Percentiles rank a stretch among this genome's conserved stretches.
Evolutionary conservation across 2,888 invertebrate genomes (phyloP).

Genomic region (Acleris laterana): DNA sequence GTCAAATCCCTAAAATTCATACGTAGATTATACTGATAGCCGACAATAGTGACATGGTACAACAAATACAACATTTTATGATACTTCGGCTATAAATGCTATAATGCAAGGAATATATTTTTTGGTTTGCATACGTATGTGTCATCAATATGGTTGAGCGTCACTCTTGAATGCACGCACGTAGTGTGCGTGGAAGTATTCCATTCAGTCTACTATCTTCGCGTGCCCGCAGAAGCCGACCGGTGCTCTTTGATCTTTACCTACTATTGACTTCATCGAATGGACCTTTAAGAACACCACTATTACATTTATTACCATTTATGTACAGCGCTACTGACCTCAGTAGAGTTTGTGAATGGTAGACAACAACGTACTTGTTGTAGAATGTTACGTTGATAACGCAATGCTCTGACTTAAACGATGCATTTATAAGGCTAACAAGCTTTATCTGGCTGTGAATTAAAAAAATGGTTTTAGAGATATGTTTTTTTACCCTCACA

Average conservation of each 20-base stretch:
- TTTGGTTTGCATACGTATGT: constrained; percentile 12
- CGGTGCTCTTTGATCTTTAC: constrained; percentile 57
- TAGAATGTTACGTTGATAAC: constrained; percentile 2
- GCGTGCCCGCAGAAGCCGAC: constrained; percentile 37
- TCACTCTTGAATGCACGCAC: constrained; percentile 43
- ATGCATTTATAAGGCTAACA: background rate
- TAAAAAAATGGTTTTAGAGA: background rate
- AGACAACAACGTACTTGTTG: constrained; percentile 14
- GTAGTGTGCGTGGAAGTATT: constrained; percentile 54
- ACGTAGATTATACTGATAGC: no score
- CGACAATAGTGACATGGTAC: no score
- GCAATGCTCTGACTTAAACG: background rate
- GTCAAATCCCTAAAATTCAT: no score
- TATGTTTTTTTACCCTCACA: constrained; percentile 9
- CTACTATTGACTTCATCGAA: constrained; percentile 71
- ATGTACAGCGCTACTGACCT: constrained; percentile 47
- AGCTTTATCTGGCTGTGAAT: background rate
- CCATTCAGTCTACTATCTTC: constrained; percentile 49
- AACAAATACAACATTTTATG: background rate
- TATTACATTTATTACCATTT: constrained; percentile 53
- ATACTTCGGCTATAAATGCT: background rate
- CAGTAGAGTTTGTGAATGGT: constrained; percentile 44
- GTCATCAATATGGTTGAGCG: constrained; percentile 23
- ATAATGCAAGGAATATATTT: constrained; percentile 3
- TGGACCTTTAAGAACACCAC: constrained; percentile 62